A percentile compares a stretch with the other conserved stretches of the same genome.
Conservation (phyloP, 1,140 invertebrate genomes). For the Fopius arisanus region DNA sequence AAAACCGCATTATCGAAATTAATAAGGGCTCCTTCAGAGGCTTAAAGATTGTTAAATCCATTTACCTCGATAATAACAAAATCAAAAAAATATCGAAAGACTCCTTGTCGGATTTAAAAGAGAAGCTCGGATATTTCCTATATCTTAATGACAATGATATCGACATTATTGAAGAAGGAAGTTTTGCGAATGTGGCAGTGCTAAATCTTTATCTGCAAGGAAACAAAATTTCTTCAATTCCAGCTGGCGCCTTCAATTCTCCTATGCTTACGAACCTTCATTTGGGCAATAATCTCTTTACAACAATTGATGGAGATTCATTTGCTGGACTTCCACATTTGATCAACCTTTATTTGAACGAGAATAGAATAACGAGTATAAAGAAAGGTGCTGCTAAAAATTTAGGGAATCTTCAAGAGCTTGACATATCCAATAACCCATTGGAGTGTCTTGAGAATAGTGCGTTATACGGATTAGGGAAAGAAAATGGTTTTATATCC, state of each 20-base stretch:
- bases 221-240: constrained; percentile 40
- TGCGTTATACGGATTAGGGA: constrained; percentile 41
- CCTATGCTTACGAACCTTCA: neutral
- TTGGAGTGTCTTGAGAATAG: constrained; percentile 43
- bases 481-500: constrained; percentile 21
- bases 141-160: constrained; percentile 44
- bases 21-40: constrained; percentile 32
- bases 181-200: constrained; percentile 37
- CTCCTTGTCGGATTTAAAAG: constrained; percentile 37
- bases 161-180: constrained; percentile 33
- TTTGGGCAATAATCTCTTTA: neutral
- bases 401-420: constrained; percentile 32
- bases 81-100: constrained; percentile 30
- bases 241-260: neutral
- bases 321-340: constrained; percentile 12
- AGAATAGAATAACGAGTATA: constrained; percentile 39
- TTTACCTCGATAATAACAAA: constrained; percentile 43
- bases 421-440: constrained; percentile 45
- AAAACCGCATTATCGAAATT: constrained; percentile 35
- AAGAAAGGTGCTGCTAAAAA: constrained; percentile 34
- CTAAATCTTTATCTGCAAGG: constrained; percentile 38
- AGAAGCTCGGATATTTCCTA: constrained; percentile 31
- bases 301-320: too few relatives aligned
- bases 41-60: constrained; percentile 32
- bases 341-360: constrained; percentile 35